phyloP scores from a whole-genome alignment of 2,888 invertebrate genomes.

The Nomada ruficornis region DNA sequence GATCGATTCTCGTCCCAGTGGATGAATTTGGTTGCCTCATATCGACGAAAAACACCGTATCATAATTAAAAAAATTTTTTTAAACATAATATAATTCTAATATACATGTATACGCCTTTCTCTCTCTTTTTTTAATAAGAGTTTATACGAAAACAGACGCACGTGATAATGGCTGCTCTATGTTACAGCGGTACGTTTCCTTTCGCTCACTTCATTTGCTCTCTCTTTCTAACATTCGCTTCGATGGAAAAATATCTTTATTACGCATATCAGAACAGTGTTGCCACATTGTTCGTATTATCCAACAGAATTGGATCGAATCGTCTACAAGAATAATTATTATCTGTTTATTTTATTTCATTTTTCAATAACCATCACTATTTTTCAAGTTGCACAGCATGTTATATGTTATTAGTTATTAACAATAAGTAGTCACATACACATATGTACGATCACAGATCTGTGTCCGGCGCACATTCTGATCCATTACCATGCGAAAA shows the following conservation, averaged over 20 bases:
- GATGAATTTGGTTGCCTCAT: conserved; percentile 35
- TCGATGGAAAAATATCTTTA: conserved; percentile 57
- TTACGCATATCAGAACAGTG: conserved; percentile 55
- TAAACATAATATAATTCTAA: conserved; percentile 31
- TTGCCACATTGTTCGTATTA: conserved; percentile 54
- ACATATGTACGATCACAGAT: neutral
- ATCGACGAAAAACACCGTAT: conserved; percentile 31
- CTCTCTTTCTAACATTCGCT: conserved; percentile 40
- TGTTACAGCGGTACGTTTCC: conserved; percentile 81
- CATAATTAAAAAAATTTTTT: conserved; percentile 39
- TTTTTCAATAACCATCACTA: neutral
- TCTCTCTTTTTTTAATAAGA: conserved; percentile 34
- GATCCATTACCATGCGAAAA: neutral
- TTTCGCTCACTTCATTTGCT: conserved; percentile 41
- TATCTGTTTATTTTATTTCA: conserved; percentile 22
- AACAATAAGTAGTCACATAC: neutral
- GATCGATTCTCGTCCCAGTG: conserved; percentile 16
- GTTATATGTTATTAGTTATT: neutral
- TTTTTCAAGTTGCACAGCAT: neutral
- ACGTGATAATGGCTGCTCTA: conserved; percentile 79
- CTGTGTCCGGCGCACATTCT: neutral
- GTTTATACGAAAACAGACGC: conserved; percentile 50
- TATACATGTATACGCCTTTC: conserved; percentile 19
- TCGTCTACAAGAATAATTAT: conserved; percentile 20
- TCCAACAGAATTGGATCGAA: conserved; percentile 41